Conservation (phyloP, 2,797 vertebrate genomes). For the Alauda arvensis region DNA sequence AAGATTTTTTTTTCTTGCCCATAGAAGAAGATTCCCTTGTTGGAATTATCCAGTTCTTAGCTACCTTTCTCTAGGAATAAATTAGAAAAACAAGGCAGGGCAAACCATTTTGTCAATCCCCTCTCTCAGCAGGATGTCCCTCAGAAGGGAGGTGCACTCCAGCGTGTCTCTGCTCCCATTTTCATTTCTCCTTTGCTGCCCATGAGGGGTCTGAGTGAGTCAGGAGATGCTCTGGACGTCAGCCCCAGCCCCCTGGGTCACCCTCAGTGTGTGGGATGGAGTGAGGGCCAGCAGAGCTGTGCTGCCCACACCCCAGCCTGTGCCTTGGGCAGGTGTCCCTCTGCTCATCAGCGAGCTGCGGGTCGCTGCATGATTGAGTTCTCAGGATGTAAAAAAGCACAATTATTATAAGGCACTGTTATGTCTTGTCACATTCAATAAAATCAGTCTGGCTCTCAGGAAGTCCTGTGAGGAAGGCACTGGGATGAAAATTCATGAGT, state of each 20-base stretch:
- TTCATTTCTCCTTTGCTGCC: not conserved
- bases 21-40: not conserved
- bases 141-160: not conserved
- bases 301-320: not conserved
- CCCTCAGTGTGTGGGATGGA: not conserved
- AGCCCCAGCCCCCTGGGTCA: not conserved
- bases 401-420: constrained; percentile 12
- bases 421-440: constrained; percentile 25
- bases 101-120: not conserved
- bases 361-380: not conserved
- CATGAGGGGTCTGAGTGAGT: not conserved
- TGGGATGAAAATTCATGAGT: constrained; percentile 5
- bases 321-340: not conserved
- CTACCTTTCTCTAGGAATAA: not conserved
- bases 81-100: not conserved
- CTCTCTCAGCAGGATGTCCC: not conserved
- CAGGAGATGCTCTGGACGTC: not conserved
- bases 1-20: not conserved
- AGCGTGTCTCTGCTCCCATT: not conserved
- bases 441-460: not conserved
- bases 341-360: not conserved
- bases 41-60: not conserved
- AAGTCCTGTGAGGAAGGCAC: constrained; percentile 1
- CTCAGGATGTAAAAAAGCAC: not conserved
- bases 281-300: not conserved